A percentile compares a stretch with the other conserved stretches of the same genome.
phyloP scores from a whole-genome alignment of 2,113 vertebrate genomes.

The Pycnonotus jocosus region DNA sequence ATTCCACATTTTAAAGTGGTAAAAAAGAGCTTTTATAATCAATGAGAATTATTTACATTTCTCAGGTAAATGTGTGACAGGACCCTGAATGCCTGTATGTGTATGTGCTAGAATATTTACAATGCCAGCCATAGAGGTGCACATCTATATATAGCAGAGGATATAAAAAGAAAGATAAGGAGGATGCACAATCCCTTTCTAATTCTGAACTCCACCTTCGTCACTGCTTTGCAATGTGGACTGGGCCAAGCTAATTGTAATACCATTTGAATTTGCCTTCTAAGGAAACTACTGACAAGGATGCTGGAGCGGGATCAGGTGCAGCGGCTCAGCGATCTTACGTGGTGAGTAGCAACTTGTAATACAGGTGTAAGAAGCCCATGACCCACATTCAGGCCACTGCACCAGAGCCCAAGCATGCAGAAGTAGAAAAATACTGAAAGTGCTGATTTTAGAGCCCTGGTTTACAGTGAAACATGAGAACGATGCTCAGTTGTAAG shows the following conservation, averaged over 20 bases:
- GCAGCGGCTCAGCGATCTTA: neutral
- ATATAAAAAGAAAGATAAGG: constrained; percentile 24
- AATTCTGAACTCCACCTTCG: neutral
- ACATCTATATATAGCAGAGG: neutral
- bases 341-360: neutral
- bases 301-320: neutral
- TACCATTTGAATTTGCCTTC: neutral
- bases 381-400: neutral
- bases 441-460: neutral
- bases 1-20: neutral
- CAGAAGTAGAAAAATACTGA: neutral
- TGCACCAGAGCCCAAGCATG: accelerated
- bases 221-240: neutral
- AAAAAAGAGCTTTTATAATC: neutral
- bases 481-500: neutral
- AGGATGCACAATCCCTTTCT: neutral
- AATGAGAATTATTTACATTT: neutral
- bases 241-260: neutral
- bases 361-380: neutral
- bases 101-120: neutral
- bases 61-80: neutral
- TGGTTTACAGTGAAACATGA: neutral
- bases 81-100: neutral
- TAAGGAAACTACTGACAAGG: neutral
- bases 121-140: neutral